Percentiles rank a stretch among this genome's conserved stretches.
phyloP scores from a whole-genome alignment of 1,140 invertebrate species.

The Diachasma alloeum region DNA sequence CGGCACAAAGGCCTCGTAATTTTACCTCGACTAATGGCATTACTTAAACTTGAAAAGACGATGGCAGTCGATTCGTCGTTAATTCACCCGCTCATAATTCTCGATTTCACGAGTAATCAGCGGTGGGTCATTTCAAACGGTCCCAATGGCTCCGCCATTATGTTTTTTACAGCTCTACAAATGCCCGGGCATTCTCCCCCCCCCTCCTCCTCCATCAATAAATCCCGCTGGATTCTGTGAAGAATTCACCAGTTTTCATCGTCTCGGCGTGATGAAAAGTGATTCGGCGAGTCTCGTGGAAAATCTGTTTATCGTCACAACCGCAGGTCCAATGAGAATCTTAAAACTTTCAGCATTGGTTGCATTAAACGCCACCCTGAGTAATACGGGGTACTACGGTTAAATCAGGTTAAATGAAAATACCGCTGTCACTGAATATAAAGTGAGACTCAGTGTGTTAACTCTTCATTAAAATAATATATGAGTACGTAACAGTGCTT shows the following conservation, averaged over 20 bases:
- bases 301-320: slow-evolving; percentile 38
- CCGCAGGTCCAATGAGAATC: slow-evolving; percentile 16
- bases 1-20: too few species aligned
- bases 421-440: background rate
- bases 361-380: background rate
- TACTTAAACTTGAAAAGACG: too few species aligned
- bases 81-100: too few species aligned
- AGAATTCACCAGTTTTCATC: background rate
- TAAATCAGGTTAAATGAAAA: slow-evolving; percentile 3
- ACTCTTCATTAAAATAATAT: background rate
- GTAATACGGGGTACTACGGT: background rate
- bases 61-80: too few species aligned
- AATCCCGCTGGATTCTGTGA: background rate
- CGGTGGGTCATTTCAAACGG: too few species aligned
- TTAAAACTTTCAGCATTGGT: background rate
- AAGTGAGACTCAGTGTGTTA: background rate
- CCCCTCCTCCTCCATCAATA: background rate
- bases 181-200: too few species aligned
- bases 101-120: too few species aligned
- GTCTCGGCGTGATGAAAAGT: background rate
- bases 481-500: background rate
- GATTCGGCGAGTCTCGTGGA: background rate
- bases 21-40: too few species aligned
- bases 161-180: too few species aligned
- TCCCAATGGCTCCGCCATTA: too few species aligned